Base-by-base conservation (phyloP, 2,797 vertebrate genomes). In the Diceros bicornis region DNA sequence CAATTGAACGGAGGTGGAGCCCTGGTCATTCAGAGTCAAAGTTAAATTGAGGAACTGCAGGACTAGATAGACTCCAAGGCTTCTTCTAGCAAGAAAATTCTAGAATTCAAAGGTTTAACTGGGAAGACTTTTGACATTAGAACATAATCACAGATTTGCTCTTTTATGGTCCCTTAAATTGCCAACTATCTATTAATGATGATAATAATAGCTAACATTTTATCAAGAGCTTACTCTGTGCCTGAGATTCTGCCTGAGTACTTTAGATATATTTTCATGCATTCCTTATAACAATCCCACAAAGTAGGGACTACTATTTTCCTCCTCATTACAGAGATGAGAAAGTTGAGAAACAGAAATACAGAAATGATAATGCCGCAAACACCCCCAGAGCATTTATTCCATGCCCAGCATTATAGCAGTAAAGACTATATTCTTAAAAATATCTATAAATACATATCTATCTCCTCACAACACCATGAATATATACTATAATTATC, bases 261-360 rank as follows among this genome's bases (percentile, higher is more conserved):
- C 10, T 85, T 69, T 44, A 32, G 52, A 66, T 82, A 18, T 90
- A 27, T 86, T 75, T 71, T 81, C 29, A 11, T 69, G 3, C 7
- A 85, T 47, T n/a, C 11, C 25, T 47, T 75, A 41, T 69, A 86
- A 14, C 4, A 77, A 32, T 87, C 23, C 47, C n/a, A 55, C 17
- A 23, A 71, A 82, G n/a, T 83, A 59, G 32, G 34, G 64, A 52
- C 25, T 82, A 41, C 77, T 89, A 62, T 52, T 83, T 64, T 72
- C 8, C 6, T 96, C 11, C 7, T 94, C 37, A 85, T 71, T 81
- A 86, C 1, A n/a, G 59, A 68, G 29, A 37, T 89, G 16, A 79
- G 85, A 89, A 92, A 74, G 62, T 32, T 97, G 68, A 86, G 29
- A 74, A 77, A 64, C 32, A 93, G 27, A 84, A 91, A 72, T 59